phyloP scores from a whole-genome alignment of 2,797 vertebrate species.

The Sebastes alutus region DNA sequence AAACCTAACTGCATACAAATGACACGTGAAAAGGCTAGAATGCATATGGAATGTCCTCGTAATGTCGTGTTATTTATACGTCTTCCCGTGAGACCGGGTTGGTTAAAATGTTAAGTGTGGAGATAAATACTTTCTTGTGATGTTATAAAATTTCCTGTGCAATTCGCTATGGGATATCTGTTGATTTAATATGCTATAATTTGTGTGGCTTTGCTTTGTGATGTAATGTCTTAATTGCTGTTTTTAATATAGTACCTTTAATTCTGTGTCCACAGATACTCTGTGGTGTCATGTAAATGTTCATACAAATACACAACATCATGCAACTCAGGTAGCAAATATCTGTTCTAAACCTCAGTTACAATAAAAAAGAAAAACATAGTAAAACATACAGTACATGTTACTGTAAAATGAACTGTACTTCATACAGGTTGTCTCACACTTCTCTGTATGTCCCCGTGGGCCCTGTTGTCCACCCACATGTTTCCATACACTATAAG shows the following conservation, averaged over 20 bases:
- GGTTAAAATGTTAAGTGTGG: too few species aligned
- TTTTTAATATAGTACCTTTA: not conserved
- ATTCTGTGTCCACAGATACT: not conserved
- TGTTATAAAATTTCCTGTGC: not conserved
- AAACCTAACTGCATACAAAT: too few species aligned
- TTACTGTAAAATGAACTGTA: not conserved
- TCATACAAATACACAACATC: not conserved
- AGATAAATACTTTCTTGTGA: not conserved
- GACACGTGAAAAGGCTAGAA: too few species aligned
- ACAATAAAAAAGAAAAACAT: not conserved
- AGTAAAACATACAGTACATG: not conserved
- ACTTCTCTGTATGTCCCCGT: not conserved
- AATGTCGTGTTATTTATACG: too few species aligned
- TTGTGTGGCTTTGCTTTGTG: not conserved
- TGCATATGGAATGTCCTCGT: accelerated
- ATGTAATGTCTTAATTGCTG: not conserved
- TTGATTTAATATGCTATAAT: not conserved
- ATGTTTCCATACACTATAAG: not conserved
- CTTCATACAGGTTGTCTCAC: not conserved
- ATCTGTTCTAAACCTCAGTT: not conserved
- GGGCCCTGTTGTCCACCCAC: not conserved
- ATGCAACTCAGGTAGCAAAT: not conserved
- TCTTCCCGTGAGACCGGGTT: too few species aligned
- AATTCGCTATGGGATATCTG: not conserved
- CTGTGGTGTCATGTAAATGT: not conserved